These are phyloP conservation scores for Rhopalosiphum padi DNA, from an alignment of 1,140 invertebrate genomes.

Conservation along the genomic window DNA sequence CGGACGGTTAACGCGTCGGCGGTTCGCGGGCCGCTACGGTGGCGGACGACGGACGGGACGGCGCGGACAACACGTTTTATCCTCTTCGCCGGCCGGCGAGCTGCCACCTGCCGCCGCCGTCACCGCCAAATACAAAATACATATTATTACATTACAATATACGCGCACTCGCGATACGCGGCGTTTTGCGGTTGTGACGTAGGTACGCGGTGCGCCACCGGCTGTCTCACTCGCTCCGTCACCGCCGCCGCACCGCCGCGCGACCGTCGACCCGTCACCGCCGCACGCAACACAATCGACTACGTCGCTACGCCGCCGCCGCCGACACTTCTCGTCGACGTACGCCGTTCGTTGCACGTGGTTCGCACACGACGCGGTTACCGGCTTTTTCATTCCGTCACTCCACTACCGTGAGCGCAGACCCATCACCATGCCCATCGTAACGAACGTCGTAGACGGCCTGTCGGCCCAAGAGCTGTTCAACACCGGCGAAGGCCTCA, in stretches of 20 bases:
- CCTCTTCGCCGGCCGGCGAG: neutral
- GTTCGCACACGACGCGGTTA: neutral
- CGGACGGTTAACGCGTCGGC: too few species aligned
- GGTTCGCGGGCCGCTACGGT: too few species aligned
- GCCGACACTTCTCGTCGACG: neutral
- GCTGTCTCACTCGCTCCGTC: neutral
- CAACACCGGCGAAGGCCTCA: slow-evolving; percentile 49
- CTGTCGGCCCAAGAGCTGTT: slow-evolving; percentile 49
- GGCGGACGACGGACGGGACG: too few species aligned
- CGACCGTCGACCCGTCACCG: neutral
- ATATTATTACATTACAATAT: too few species aligned
- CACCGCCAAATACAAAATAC: too few species aligned
- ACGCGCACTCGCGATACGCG: too few species aligned
- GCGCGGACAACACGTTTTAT: neutral
- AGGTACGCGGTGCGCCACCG: too few species aligned
- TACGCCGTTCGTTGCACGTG: slow-evolving; percentile 13
- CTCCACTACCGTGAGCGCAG: too few species aligned
- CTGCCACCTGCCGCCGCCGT: too few species aligned
- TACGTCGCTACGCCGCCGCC: neutral
- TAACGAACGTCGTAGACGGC: neutral
- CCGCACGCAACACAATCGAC: too few species aligned
- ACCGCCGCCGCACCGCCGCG: too few species aligned
- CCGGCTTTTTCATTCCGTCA: neutral
- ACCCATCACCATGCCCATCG: neutral
- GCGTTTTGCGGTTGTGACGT: neutral